phyloP scores from a whole-genome alignment of 1,140 invertebrate species.

The Ctenoplectra terminalis region DNA sequence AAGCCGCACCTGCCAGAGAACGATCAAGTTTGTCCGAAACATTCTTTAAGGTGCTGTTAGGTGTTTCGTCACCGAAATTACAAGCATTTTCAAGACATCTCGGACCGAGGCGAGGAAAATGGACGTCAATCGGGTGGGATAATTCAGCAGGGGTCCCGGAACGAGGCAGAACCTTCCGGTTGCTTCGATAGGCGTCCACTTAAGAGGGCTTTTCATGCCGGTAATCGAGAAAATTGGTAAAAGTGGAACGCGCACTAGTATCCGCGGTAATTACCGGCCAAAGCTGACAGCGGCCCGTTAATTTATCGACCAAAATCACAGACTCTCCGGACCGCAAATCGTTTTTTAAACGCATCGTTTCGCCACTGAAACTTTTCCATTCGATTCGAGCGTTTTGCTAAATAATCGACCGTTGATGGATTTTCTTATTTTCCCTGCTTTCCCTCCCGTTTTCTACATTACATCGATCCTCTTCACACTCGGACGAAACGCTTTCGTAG shows the following conservation, averaged over 20 bases:
- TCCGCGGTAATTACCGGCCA: constrained; percentile 59
- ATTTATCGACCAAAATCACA: constrained; percentile 76
- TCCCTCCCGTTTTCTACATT: background rate
- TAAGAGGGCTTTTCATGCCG: constrained; percentile 70
- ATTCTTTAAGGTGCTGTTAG: constrained; percentile 21
- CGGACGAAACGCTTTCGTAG: background rate
- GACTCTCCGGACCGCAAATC: constrained; percentile 63
- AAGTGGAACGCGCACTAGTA: constrained; percentile 61
- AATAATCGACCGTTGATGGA: constrained; percentile 33
- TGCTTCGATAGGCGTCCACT: constrained; percentile 54
- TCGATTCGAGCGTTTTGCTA: constrained; percentile 53
- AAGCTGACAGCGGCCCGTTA: constrained; percentile 59
- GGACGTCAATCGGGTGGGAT: constrained; percentile 28
- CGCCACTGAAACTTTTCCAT: constrained; percentile 56
- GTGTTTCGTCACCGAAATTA: constrained; percentile 65
- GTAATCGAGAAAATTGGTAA: constrained; percentile 73
- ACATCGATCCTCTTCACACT: background rate
- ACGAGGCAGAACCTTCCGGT: constrained; percentile 48
- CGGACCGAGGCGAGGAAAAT: constrained; percentile 50
- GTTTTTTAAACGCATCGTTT: constrained; percentile 65
- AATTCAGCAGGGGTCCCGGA: constrained; percentile 45
- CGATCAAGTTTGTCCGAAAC: constrained; percentile 40
- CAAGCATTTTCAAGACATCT: constrained; percentile 40
- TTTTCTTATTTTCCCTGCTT: background rate
- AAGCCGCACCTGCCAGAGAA: constrained; percentile 39